phyloP scores from a whole-genome alignment of 2,113 vertebrate species.

The Gopherus evgoodei region DNA sequence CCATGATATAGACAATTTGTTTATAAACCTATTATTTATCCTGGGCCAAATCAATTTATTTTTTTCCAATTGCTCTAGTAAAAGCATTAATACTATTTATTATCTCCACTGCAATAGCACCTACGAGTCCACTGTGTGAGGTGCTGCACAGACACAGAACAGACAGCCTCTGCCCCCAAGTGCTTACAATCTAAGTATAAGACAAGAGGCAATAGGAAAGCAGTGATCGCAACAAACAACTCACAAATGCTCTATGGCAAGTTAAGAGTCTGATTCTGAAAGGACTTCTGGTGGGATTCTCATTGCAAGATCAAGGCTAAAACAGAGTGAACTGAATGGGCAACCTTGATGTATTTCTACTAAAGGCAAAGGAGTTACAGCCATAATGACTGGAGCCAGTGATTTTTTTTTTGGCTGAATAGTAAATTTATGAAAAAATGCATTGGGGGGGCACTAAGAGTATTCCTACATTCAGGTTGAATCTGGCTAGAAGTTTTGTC shows the following conservation, averaged over 20 bases:
- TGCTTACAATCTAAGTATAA: neutral
- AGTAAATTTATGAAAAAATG: neutral
- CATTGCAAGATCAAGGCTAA: neutral
- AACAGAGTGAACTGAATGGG: neutral
- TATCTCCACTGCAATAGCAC: neutral
- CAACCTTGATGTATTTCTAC: neutral
- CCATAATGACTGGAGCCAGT: neutral
- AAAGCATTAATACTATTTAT: neutral
- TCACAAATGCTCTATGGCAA: neutral
- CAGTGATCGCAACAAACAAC: neutral
- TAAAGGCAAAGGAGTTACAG: neutral
- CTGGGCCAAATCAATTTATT: neutral
- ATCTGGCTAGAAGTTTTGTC: neutral
- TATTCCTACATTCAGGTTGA: neutral
- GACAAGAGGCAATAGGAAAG: slow-evolving; percentile 8
- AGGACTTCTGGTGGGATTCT: neutral
- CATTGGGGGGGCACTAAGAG: neutral
- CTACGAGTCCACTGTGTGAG: neutral
- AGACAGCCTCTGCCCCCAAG: neutral
- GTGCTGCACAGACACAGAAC: neutral
- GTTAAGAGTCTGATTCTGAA: neutral
- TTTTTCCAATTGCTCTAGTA: neutral
- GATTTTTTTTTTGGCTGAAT: neutral
- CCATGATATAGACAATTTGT: neutral
- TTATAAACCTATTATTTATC: neutral